phyloP scores from a whole-genome alignment of 2,888 invertebrate species.

The Tachina fera region DNA sequence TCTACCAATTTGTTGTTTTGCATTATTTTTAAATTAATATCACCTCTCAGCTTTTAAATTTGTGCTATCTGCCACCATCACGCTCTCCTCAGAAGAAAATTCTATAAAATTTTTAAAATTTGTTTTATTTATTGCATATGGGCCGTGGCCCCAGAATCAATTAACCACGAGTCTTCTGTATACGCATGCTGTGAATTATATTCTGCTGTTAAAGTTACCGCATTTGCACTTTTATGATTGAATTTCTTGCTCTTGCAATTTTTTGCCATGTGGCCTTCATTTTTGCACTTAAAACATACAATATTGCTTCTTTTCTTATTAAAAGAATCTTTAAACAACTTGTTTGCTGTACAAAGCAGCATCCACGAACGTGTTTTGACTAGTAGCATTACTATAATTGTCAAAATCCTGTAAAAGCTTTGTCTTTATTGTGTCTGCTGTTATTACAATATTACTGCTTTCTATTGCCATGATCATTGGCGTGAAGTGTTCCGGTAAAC shows the following conservation, averaged over 20 bases:
- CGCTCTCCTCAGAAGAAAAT: too few relatives aligned
- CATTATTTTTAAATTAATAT: neutral
- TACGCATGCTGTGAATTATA: too few relatives aligned
- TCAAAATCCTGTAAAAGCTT: constrained; percentile 44
- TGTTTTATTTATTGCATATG: too few relatives aligned
- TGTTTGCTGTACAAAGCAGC: neutral
- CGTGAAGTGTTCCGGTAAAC: too few relatives aligned
- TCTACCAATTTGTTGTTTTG: constrained; percentile 4
- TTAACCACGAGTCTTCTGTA: too few relatives aligned
- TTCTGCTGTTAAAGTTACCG: neutral
- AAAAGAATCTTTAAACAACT: neutral
- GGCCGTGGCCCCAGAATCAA: too few relatives aligned
- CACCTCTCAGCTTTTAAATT: constrained; percentile 29
- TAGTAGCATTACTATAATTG: constrained; percentile 9
- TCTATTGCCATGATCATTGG: constrained; percentile 56
- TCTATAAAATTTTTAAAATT: too few relatives aligned
- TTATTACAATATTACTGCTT: constrained; percentile 38
- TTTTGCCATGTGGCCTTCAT: constrained; percentile 50
- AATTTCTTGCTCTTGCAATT: constrained; percentile 9
- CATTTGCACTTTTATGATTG: neutral
- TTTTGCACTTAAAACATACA: constrained; percentile 34
- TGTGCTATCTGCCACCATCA: too few relatives aligned
- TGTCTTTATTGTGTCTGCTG: constrained; percentile 49
- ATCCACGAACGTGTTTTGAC: neutral
- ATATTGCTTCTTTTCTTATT: constrained; percentile 12